These are phyloP conservation scores for Alligator sinensis DNA, from an alignment of 2,113 vertebrate genomes.

Conservation along the genomic window DNA sequence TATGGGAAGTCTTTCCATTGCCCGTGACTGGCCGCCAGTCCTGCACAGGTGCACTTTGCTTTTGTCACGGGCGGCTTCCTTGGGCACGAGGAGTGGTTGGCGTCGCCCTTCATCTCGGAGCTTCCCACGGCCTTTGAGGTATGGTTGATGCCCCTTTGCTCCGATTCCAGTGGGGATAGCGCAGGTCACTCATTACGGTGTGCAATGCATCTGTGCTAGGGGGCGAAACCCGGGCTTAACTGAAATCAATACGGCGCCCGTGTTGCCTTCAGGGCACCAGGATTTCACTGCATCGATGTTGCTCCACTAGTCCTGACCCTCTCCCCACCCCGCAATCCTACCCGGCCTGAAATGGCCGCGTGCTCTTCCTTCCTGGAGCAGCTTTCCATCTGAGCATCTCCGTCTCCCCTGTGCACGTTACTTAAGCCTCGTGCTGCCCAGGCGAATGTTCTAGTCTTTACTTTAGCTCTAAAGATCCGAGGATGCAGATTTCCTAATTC, in stretches of 20 bases:
- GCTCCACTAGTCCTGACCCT: background rate
- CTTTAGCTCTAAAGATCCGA: background rate
- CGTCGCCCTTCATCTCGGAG: background rate
- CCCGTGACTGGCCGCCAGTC: background rate
- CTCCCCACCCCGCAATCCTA: background rate
- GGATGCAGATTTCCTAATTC: constrained; percentile 30
- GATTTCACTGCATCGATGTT: background rate
- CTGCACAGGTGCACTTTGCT: rapidly evolving
- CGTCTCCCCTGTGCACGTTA: background rate
- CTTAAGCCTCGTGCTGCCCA: background rate
- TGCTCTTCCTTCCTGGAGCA: background rate
- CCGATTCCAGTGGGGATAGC: background rate
- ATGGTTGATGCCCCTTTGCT: rapidly evolving
- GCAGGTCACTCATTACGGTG: background rate
- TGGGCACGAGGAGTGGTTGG: rapidly evolving
- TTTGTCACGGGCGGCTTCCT: background rate
- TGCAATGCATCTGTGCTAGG: background rate
- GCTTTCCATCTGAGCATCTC: background rate
- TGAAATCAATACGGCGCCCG: background rate
- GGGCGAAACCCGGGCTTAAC: background rate
- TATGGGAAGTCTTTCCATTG: background rate
- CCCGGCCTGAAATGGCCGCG: rapidly evolving
- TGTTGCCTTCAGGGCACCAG: background rate
- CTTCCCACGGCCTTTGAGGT: no score
- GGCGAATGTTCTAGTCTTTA: constrained; percentile 9